phyloP scores from a whole-genome alignment of 2,888 invertebrate species.

The Smittia sp. region DNA sequence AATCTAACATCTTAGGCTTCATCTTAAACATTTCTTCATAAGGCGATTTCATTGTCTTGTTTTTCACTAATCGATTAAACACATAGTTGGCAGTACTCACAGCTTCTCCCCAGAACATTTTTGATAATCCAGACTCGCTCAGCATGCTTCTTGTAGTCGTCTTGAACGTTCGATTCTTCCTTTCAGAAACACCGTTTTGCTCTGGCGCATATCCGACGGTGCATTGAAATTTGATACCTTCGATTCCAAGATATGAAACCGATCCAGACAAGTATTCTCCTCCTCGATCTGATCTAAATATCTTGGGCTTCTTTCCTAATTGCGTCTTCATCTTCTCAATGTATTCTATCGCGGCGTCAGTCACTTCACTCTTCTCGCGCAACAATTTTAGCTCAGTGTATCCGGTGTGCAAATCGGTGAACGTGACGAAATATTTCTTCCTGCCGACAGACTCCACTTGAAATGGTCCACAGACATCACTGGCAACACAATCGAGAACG shows the following conservation, averaged over 20 bases:
- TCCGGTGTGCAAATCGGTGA: constrained; percentile 47
- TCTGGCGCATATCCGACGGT: constrained; percentile 45
- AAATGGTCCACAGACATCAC: constrained; percentile 50
- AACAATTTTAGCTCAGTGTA: constrained; percentile 43
- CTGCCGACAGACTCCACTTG: constrained; percentile 47
- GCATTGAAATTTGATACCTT: constrained; percentile 45
- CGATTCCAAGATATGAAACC: constrained; percentile 44
- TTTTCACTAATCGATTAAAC: constrained; percentile 43
- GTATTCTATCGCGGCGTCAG: constrained; percentile 44
- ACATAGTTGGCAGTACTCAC: constrained; percentile 45
- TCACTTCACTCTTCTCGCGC: constrained; percentile 43
- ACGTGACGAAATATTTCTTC: constrained; percentile 48
- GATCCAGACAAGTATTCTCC: constrained; percentile 45
- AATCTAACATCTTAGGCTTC: not conserved
- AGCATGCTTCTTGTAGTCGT: constrained; percentile 44
- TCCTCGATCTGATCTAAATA: constrained; percentile 46
- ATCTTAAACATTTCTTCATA: not conserved
- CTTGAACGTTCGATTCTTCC: constrained; percentile 45
- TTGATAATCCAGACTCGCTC: constrained; percentile 44
- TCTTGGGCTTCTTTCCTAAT: constrained; percentile 44
- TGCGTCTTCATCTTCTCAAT: constrained; percentile 44
- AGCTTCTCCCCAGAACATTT: constrained; percentile 47
- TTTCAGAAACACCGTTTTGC: constrained; percentile 45
- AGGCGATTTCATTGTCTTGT: not conserved
- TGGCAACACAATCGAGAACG: constrained; percentile 47